phyloP scores from a whole-genome alignment of 1,140 invertebrate species.

The Manduca sexta region DNA sequence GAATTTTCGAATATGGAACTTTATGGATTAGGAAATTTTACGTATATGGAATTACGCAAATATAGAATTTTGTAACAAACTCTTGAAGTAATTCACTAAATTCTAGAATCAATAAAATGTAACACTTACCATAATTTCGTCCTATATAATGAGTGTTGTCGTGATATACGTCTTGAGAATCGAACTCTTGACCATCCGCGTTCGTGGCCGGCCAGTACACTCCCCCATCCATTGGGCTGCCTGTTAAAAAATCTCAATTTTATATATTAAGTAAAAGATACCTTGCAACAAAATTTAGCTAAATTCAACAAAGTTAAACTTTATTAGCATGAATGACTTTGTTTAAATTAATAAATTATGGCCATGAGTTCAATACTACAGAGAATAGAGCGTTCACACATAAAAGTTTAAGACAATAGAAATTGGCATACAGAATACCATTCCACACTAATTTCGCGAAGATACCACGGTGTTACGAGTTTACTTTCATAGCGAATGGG shows the following conservation, averaged over 20 bases:
- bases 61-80: no score
- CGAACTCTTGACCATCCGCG: conserved; percentile 48
- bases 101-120: not conserved
- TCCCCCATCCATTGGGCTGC: conserved; percentile 57
- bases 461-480: not conserved
- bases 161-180: conserved; percentile 48
- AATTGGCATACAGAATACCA: no score
- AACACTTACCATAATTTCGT: conserved; percentile 44
- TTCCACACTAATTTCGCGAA: no score
- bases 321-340: not conserved
- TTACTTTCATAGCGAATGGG: no score
- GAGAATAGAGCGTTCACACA: not conserved
- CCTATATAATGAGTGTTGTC: conserved; percentile 51
- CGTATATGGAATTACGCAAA: no score
- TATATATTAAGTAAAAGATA: not conserved
- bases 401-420: not conserved
- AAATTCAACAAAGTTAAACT: no score
- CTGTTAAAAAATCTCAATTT: conserved; percentile 17
- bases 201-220: conserved; percentile 46
- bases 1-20: no score
- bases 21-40: no score
- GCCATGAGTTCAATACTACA: not conserved
- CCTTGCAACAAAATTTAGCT: no score
- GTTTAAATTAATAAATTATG: not conserved
- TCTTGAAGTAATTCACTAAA: no score